Evolutionary conservation across 1,140 invertebrate species (phyloP), one percentile per base, ranked within the genome.

Genomic region (Drosophila santomea): DNA sequence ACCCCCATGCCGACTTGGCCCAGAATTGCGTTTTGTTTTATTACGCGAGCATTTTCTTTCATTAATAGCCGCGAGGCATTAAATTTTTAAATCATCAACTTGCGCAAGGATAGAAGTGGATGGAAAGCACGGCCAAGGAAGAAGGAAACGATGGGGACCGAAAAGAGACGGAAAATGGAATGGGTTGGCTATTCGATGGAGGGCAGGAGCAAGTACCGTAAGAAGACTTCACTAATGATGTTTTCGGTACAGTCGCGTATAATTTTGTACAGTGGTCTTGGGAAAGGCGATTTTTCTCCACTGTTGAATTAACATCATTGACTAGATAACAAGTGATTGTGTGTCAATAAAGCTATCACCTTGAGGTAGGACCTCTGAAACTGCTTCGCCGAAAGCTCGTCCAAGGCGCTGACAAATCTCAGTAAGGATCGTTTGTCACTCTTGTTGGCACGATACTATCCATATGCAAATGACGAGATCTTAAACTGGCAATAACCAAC

Each of bases 1-100:
- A 15, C 44, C 63, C 8, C 55, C 43, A 44, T 39, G 43, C 39
- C 23, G 14, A 41, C 28, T 52, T 61, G 55, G 51, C 67, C 66
- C 64, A 52, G 56, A 61, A 59, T 62, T 50, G 36, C 73, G 77
- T 84, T 89, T 80, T 89, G 84, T 89, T 89, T 89, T 89, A 89
- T 89, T 90, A 80, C 80, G 74, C 78, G 78, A 89, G 80, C 77
- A 80, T 90, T 90, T 88, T 84, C 84, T 61, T 78, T 86, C 84
- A 89, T 89, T 89, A 89, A 89, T 89, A 89, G 84, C 85, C 85
- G 69, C 77, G 85, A 73, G 84, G 80, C 80, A 89, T 89, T 84
- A 89, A 72, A 89, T 89, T 89, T 89, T 89, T 89, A 85, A 90
- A 90, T 80, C 85, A 89, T 69, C 79, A 69, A 57, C 54, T 73